phyloP scores from a whole-genome alignment of 2,797 vertebrate species.

The Phoxinus dragarum region DNA sequence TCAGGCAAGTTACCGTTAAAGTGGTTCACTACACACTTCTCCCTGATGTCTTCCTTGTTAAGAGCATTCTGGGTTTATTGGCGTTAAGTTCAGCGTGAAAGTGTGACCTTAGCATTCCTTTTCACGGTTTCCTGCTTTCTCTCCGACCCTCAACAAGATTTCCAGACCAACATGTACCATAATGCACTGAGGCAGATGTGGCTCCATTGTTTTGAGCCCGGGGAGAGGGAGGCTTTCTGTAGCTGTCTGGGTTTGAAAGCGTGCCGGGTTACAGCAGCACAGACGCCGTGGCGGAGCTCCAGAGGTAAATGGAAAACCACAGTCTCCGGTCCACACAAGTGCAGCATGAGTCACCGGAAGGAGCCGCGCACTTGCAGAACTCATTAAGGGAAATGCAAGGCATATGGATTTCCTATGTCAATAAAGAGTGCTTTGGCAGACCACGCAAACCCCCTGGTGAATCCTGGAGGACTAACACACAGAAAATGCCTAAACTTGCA shows the following conservation, averaged over 20 bases:
- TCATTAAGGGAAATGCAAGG: constrained; percentile 81
- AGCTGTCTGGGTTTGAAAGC: constrained; percentile 54
- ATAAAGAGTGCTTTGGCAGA: constrained; percentile 69
- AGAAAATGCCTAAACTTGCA: constrained; percentile 30
- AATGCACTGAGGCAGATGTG: constrained; percentile 45
- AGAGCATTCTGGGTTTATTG: constrained; percentile 22
- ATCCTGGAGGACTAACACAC: constrained; percentile 66
- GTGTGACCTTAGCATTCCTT: constrained; percentile 47
- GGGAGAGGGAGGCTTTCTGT: constrained; percentile 45
- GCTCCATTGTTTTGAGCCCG: constrained; percentile 50
- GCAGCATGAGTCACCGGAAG: constrained; percentile 65
- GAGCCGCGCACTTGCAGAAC: constrained; percentile 74
- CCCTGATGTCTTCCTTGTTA: constrained; percentile 32
- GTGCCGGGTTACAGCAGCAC: constrained; percentile 63
- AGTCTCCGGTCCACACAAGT: constrained; percentile 69
- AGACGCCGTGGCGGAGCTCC: constrained; percentile 74
- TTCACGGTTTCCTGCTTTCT: constrained; percentile 24
- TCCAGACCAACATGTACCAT: constrained; percentile 47
- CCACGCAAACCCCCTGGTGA: constrained; percentile 67
- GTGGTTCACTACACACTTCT: constrained; percentile 1
- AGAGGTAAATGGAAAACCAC: constrained; percentile 73
- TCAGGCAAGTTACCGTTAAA: background rate
- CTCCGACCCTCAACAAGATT: constrained; percentile 36
- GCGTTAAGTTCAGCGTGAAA: constrained; percentile 39
- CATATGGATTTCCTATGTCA: constrained; percentile 74